Evolutionary conservation across 2,113 vertebrate genomes (phyloP).

Genomic region (Triplophysa rosa): DNA sequence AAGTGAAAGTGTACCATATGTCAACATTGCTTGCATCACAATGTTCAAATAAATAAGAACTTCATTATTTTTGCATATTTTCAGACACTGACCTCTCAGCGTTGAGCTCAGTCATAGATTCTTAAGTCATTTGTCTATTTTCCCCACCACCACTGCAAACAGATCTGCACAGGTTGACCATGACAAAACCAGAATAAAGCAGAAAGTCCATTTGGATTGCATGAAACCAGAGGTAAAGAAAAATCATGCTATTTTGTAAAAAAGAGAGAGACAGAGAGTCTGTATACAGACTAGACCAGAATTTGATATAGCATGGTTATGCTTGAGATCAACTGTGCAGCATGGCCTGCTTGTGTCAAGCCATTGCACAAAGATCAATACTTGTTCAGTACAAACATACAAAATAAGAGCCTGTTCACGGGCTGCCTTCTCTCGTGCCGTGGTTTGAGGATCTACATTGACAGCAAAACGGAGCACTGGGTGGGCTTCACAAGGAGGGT

Average conservation of each 20-base stretch:
- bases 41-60: background rate
- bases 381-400: constrained; percentile 69
- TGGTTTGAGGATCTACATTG: constrained; percentile 66
- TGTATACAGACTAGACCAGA: constrained; percentile 52
- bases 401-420: constrained; percentile 68
- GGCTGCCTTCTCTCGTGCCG: constrained; percentile 62
- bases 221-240: constrained; percentile 59
- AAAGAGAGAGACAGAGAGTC: constrained; percentile 21
- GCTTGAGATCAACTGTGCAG: constrained; percentile 59
- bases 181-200: constrained; percentile 52
- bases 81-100: constrained; percentile 43
- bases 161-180: constrained; percentile 41
- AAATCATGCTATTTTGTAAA: constrained; percentile 39
- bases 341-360: constrained; percentile 54
- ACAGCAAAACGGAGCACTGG: constrained; percentile 60
- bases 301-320: constrained; percentile 58
- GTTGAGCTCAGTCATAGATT: constrained; percentile 29
- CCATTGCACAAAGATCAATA: constrained; percentile 63
- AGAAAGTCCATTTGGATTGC: constrained; percentile 67
- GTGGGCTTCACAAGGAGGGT: constrained; percentile 54
- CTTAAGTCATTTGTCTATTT: constrained; percentile 51
- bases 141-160: constrained; percentile 36
- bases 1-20: no score
- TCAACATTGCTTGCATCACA: background rate
- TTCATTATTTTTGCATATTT: no score